These are phyloP conservation scores for Pammene aurita DNA, from an alignment of 2,888 invertebrate genomes.

Conservation along the genomic window DNA sequence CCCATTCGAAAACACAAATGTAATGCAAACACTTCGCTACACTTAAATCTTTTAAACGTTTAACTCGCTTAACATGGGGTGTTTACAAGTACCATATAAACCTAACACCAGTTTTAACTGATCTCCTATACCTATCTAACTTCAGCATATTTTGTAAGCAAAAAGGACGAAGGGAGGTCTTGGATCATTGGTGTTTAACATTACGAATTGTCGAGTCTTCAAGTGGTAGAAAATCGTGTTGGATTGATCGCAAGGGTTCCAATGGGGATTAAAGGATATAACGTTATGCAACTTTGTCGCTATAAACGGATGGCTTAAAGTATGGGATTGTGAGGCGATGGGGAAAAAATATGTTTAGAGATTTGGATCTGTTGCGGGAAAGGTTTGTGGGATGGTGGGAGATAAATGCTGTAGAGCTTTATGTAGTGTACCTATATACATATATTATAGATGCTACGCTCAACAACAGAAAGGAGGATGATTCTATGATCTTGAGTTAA, in stretches of 20 bases:
- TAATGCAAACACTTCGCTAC: slow-evolving; percentile 41
- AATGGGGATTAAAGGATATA: slow-evolving; percentile 32
- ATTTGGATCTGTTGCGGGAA: slow-evolving; percentile 21
- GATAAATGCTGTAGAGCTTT: not conserved
- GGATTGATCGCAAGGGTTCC: slow-evolving; percentile 49
- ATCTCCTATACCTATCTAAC: slow-evolving; percentile 32
- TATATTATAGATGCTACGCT: too few relatives aligned
- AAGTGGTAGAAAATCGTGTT: slow-evolving; percentile 76
- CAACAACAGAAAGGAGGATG: too few relatives aligned
- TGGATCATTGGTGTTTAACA: slow-evolving; percentile 51
- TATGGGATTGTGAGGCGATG: slow-evolving; percentile 20
- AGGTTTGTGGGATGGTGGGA: slow-evolving; percentile 1
- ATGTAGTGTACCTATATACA: too few relatives aligned
- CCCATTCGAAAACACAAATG: slow-evolving; percentile 31
- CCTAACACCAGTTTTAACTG: slow-evolving; percentile 49
- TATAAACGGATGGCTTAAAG: slow-evolving; percentile 14
- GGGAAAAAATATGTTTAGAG: slow-evolving; percentile 28
- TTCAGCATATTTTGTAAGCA: not conserved
- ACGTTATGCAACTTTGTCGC: slow-evolving; percentile 29
- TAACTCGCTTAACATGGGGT: slow-evolving; percentile 57
- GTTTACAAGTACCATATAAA: slow-evolving; percentile 56
- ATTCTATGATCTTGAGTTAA: too few relatives aligned
- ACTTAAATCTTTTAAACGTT: slow-evolving; percentile 60
- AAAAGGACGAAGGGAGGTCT: slow-evolving; percentile 41
- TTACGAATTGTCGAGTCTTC: slow-evolving; percentile 64